A percentile compares a stretch with the other conserved stretches of the same genome.
phyloP scores from a whole-genome alignment of 1,140 invertebrate genomes.

The Dendroctonus valens region DNA sequence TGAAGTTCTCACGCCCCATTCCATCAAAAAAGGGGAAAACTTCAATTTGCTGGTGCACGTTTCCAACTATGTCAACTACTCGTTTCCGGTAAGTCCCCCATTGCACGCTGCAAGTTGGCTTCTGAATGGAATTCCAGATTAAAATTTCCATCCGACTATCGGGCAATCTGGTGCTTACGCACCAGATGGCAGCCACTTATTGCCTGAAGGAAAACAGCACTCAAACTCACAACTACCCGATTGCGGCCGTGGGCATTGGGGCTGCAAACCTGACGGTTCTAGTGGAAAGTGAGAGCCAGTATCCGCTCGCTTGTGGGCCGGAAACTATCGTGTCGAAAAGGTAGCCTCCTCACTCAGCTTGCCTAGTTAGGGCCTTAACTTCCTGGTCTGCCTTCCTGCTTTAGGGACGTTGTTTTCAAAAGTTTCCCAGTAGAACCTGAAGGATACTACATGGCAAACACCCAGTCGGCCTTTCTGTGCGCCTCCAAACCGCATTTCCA shows the following conservation, averaged over 20 bases:
- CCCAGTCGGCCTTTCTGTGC: slow-evolving; percentile 57
- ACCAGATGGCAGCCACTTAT: slow-evolving; percentile 40
- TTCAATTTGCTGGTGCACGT: slow-evolving; percentile 66
- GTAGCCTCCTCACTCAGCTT: slow-evolving; percentile 40
- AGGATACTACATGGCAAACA: slow-evolving; percentile 57
- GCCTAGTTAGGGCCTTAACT: not conserved
- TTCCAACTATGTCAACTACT: slow-evolving; percentile 69
- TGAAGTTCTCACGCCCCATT: slow-evolving; percentile 67
- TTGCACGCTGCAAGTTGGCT: slow-evolving; percentile 8
- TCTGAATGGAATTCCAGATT: slow-evolving; percentile 47
- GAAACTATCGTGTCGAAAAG: slow-evolving; percentile 52
- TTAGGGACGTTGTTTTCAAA: slow-evolving; percentile 57
- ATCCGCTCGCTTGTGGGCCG: slow-evolving; percentile 53
- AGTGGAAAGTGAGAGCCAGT: slow-evolving; percentile 55
- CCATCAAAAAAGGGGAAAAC: slow-evolving; percentile 68
- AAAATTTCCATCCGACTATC: slow-evolving; percentile 54
- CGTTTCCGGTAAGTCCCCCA: slow-evolving; percentile 56
- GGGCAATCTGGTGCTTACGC: slow-evolving; percentile 50
- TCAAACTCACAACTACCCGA: slow-evolving; percentile 53
- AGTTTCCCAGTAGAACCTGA: slow-evolving; percentile 58
- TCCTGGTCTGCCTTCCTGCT: slow-evolving; percentile 6
- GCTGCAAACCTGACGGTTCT: slow-evolving; percentile 61
- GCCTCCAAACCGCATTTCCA: slow-evolving; percentile 31
- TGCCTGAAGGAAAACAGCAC: slow-evolving; percentile 53
- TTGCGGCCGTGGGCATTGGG: slow-evolving; percentile 56